Evolutionary conservation across 2,888 invertebrate species (phyloP).

Genomic region (Mylabris sibirica): DNA sequence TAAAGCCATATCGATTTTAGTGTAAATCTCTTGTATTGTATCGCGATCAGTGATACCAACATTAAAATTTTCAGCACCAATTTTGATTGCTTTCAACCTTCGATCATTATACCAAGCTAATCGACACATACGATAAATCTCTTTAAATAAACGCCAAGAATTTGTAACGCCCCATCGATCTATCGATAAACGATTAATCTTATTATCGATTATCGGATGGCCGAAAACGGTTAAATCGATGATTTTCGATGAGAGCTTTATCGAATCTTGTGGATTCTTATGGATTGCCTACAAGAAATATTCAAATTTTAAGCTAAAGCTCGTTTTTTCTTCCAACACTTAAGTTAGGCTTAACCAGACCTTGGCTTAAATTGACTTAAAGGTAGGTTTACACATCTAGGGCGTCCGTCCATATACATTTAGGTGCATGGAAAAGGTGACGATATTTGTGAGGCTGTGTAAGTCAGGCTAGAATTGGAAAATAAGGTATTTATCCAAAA

Average conservation of each 20-base stretch:
- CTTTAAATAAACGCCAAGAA: slow-evolving; percentile 34
- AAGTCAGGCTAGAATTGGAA: too few species aligned
- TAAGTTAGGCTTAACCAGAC: too few species aligned
- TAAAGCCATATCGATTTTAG: slow-evolving; percentile 53
- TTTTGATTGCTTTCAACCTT: slow-evolving; percentile 23
- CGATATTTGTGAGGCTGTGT: too few species aligned
- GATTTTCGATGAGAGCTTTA: slow-evolving; percentile 64
- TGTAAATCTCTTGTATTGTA: slow-evolving; percentile 52
- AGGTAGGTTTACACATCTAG: too few species aligned
- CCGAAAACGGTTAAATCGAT: slow-evolving; percentile 71
- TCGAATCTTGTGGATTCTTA: slow-evolving; percentile 57
- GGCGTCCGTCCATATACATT: too few species aligned
- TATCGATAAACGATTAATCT: slow-evolving; percentile 62
- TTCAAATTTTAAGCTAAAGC: too few species aligned
- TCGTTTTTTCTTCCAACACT: too few species aligned
- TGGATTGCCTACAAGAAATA: slow-evolving; percentile 60
- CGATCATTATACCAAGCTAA: slow-evolving; percentile 23
- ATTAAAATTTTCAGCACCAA: slow-evolving; percentile 49
- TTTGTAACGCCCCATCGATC: slow-evolving; percentile 61
- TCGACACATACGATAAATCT: slow-evolving; percentile 45
- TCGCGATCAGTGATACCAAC: slow-evolving; percentile 51
- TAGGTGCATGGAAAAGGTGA: too few species aligned
- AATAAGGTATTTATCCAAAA: too few species aligned
- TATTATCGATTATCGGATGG: slow-evolving; percentile 66
- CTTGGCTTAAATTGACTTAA: too few species aligned